A percentile compares a stretch with the other conserved stretches of the same genome.
Conservation (phyloP, 2,797 vertebrate genomes). For the Falco novaeseelandiae region DNA sequence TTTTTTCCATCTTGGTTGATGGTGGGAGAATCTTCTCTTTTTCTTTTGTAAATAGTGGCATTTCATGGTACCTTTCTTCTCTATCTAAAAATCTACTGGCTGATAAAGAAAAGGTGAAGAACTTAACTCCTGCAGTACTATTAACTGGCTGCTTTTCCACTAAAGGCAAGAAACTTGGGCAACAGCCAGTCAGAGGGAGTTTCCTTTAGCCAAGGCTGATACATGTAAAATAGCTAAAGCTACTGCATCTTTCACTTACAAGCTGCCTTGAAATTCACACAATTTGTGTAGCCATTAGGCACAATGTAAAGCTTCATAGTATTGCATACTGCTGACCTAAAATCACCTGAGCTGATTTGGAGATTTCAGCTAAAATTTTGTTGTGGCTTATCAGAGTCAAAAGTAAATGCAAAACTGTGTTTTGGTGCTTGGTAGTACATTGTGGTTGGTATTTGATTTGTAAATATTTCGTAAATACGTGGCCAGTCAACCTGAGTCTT, state of each 20-base stretch:
- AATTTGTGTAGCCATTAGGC: not conserved
- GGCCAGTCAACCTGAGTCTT: not conserved
- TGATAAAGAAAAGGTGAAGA: not conserved
- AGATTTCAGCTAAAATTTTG: not conserved
- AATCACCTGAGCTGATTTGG: not conserved
- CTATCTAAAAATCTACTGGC: not conserved
- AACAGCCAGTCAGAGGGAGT: not conserved
- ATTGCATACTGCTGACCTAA: not conserved
- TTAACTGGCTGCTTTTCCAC: not conserved
- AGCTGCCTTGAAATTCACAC: not conserved
- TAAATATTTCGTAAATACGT: not conserved
- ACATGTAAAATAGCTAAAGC: not conserved
- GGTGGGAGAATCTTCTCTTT: not conserved
- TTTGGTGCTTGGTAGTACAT: not conserved
- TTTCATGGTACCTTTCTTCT: not conserved
- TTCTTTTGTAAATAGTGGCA: not conserved
- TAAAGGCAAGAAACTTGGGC: not conserved
- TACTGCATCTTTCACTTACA: not conserved
- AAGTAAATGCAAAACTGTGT: not conserved
- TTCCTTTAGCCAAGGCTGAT: not conserved
- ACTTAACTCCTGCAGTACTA: not conserved
- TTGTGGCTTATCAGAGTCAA: not conserved
- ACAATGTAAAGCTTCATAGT: not conserved
- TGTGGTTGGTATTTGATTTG: not conserved
- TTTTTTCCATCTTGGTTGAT: not conserved